Evolutionary conservation across 1,140 invertebrate genomes (phyloP), one percentile per base, ranked within the genome.

Genomic region (Trichomalopsis sarcophagae): DNA sequence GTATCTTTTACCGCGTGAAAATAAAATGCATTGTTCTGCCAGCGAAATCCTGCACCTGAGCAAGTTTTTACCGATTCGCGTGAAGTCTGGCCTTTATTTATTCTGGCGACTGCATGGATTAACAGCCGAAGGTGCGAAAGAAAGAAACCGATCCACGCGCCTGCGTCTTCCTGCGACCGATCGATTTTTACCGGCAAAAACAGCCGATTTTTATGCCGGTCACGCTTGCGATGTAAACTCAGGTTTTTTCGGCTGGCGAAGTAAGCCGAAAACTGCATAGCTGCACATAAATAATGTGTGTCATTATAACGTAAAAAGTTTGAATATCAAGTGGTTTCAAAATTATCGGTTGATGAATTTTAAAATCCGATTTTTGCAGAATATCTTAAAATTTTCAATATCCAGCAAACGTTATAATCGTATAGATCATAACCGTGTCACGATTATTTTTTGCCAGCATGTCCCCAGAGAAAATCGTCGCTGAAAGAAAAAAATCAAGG

Each of bases 111-210:
- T 21, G 55, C 17, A n/a, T 62, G 17, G 6, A 62, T 62, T 62
- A 62, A n/a, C 17, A 7, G 14, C 6, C 17, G 21, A 62, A 62
- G 21, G 55, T n/a, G 55, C 17, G 55, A 76, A 23, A 27, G 55
- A 76, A 23, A 27, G 75, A 50, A 50, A 77, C 9, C 44, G 11
- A 27, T 62, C 2, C 17, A 21, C 44, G 23, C 44, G 23, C 55
- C 36, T 23, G 40, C n/a, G n/a, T 44, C 40, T 74, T 74, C 36
- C 21, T 40, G 9, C 0, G 6, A 23, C 73, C 4, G n/a, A 75
- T 75, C n/a, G 40, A 75, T 75, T 75, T n/a, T 75, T 47, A 75
- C 23, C 17, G 40, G 36, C 7, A n/a, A 75, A 75, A 75, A 47
- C 11, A 21, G 3, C 17, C 2, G 21, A 14, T 40, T n/a, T 75